These are phyloP conservation scores for Clistopyga incitator DNA, from an alignment of 2,888 invertebrate genomes.

Conservation along the genomic window DNA sequence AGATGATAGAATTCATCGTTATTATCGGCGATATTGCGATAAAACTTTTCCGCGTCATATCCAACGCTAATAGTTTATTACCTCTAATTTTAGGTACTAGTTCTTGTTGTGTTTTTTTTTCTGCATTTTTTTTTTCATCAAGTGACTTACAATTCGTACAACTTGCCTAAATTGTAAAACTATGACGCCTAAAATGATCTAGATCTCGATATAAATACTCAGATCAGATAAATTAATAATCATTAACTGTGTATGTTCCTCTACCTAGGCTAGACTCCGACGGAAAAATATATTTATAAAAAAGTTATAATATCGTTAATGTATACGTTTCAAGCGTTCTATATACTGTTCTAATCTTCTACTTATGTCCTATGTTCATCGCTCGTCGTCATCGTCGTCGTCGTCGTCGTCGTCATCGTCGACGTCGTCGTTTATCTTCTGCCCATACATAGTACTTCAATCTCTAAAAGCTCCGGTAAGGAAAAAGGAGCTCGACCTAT, in stretches of 20 bases:
- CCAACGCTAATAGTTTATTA: slow-evolving; percentile 65
- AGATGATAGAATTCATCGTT: neutral
- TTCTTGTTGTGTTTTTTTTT: slow-evolving; percentile 54
- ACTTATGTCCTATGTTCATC: slow-evolving; percentile 77
- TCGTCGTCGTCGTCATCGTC: slow-evolving; percentile 16
- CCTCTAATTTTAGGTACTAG: slow-evolving; percentile 70
- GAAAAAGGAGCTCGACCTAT: slow-evolving; percentile 49
- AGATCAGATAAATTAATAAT: slow-evolving; percentile 79
- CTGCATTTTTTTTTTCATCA: slow-evolving; percentile 41
- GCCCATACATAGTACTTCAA: slow-evolving; percentile 72
- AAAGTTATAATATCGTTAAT: slow-evolving; percentile 83
- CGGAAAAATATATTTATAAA: slow-evolving; percentile 84
- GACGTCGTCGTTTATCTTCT: slow-evolving; percentile 71
- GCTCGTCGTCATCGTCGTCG: slow-evolving; percentile 74
- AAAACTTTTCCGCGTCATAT: slow-evolving; percentile 59
- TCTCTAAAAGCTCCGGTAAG: slow-evolving; percentile 58
- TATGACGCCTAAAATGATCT: slow-evolving; percentile 82
- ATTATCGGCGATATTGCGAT: slow-evolving; percentile 32
- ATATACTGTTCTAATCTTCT: slow-evolving; percentile 79
- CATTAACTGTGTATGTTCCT: slow-evolving; percentile 80
- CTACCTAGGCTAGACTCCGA: slow-evolving; percentile 84
- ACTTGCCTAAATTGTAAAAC: slow-evolving; percentile 78
- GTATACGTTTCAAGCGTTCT: slow-evolving; percentile 83
- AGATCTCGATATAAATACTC: slow-evolving; percentile 72
- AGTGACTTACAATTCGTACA: slow-evolving; percentile 74